phyloP scores from a whole-genome alignment of 2,888 invertebrate genomes.

The Hirudinaria manillensis region DNA sequence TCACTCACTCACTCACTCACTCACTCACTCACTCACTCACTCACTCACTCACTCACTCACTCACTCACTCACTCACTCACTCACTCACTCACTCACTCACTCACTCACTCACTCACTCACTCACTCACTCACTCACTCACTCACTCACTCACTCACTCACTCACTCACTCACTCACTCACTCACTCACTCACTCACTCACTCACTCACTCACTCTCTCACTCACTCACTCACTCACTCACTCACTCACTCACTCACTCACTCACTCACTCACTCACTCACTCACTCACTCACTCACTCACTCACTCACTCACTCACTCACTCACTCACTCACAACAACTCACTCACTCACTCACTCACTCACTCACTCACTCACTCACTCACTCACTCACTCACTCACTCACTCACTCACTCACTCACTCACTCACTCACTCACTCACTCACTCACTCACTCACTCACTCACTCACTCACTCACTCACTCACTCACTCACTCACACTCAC shows the following conservation, averaged over 20 bases:
- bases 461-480: background rate
- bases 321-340: too few species aligned
- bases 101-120: background rate
- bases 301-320: too few species aligned
- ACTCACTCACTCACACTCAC: constrained; percentile 25
- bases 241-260: constrained; percentile 21
- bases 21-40: background rate
- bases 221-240: constrained; percentile 21
- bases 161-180: constrained; percentile 28
- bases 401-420: background rate
- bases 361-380: too few species aligned
- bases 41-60: background rate
- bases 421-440: background rate
- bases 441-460: background rate
- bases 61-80: background rate
- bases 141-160: constrained; percentile 32
- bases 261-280: constrained; percentile 16
- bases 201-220: constrained; percentile 17
- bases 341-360: too few species aligned
- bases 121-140: constrained; percentile 28
- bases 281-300: constrained; percentile 22
- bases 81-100: background rate
- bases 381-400: background rate
- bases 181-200: constrained; percentile 19
- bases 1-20: constrained; percentile 30